phyloP scores from a whole-genome alignment of 2,888 invertebrate genomes.

The Xestia ashworthii region DNA sequence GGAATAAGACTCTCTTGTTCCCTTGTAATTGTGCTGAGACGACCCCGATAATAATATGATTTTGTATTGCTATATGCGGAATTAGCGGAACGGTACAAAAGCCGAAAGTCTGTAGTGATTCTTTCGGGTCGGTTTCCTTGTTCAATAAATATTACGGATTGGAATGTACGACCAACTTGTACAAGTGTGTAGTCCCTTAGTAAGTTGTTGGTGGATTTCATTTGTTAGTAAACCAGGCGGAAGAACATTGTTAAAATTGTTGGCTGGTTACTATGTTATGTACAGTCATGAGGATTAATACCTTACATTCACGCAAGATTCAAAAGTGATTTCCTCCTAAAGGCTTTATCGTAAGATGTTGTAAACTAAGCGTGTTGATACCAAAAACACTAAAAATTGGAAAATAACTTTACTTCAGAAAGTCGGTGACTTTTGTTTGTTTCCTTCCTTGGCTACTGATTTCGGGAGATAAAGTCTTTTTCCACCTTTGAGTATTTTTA shows the following conservation, averaged over 20 bases:
- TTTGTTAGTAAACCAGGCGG: conserved; percentile 67
- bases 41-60: not conserved
- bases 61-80: not conserved
- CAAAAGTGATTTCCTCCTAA: not conserved
- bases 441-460: not conserved
- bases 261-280: conserved; percentile 58
- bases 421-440: not conserved
- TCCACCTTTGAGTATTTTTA: too few relatives aligned
- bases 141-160: not conserved
- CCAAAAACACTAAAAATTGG: not conserved
- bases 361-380: not conserved
- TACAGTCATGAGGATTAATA: conserved; percentile 1
- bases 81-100: not conserved
- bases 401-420: not conserved
- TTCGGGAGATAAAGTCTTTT: not conserved
- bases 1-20: not conserved
- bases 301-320: not conserved
- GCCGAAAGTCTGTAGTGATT: not conserved
- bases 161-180: not conserved
- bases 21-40: not conserved
- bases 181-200: conserved; percentile 36
- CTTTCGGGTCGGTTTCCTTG: not conserved
- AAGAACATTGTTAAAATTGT: conserved; percentile 72
- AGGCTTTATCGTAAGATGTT: not conserved
- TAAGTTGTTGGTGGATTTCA: conserved; percentile 71